Base-by-base conservation (phyloP, 2,113 vertebrate species). In the Osmerus mordax region DNA sequence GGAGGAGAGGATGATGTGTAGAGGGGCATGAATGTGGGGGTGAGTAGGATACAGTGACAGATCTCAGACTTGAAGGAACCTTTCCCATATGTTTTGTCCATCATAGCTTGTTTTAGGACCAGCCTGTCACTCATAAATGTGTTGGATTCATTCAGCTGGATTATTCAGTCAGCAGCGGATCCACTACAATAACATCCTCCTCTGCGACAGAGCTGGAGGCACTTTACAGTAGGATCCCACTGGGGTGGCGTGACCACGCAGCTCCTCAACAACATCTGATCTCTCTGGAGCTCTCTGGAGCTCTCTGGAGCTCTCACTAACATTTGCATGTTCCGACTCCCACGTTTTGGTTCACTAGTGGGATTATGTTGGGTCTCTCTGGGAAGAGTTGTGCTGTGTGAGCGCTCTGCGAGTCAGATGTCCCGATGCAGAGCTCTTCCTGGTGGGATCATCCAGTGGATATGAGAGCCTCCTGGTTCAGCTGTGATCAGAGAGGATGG, bases 1-100 rank as follows among this genome's bases (percentile, higher is more conserved):
- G 60, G 23, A 54, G 55, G 9, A 9, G 53, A 5, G 3, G 13
- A 36, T n/a, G 56, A 16, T 19, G 28, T 2, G 36, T 41, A 9
- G 36, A 41, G 7, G 63, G 60, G 55, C 21, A 23, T 23, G 21
- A 23, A 1, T 8, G 63, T 79, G 65, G 65, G 51, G 28, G 28
- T 14, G 16, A 8, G 23, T 0, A 11, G 58, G 3, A 60, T 2
- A 6, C 23, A 28, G 28, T 32, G 32, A 14, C 52, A 66, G 69
- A 76, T 83, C 75, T 73, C 63, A 73, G 52, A 41, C 66, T 52
- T 51, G 15, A 76, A 58, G 15, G 47, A 41, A 16, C 32, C 3
- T n/a, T 4, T 56, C 16, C 74, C 81, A 84, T 83, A 77, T 84
- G 81, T 80, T 84, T 81, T 83, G 53, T 81, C 73, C 74, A 88